phyloP scores from a whole-genome alignment of 2,797 vertebrate genomes.

The Nyctalus aviator region DNA sequence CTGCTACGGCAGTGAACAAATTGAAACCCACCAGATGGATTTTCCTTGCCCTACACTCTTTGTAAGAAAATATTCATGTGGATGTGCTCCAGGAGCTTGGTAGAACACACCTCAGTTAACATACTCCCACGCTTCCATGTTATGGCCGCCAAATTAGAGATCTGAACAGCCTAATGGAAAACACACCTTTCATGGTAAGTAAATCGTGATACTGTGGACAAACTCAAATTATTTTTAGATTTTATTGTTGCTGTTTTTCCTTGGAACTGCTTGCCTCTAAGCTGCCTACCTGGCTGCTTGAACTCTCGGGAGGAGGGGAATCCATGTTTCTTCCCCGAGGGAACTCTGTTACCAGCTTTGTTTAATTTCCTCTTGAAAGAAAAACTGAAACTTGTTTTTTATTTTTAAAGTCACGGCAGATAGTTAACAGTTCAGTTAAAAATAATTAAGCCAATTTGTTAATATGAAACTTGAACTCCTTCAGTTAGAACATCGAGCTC shows the following conservation, averaged over 20 bases:
- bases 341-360: constrained; percentile 66
- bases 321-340: constrained; percentile 70
- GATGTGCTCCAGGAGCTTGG: constrained; percentile 73
- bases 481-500: constrained; percentile 66
- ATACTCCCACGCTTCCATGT: constrained; percentile 77
- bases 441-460: constrained; percentile 85
- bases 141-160: constrained; percentile 82
- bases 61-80: constrained; percentile 78
- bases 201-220: constrained; percentile 71
- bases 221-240: constrained; percentile 16
- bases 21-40: constrained; percentile 57
- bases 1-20: constrained; percentile 16
- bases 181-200: constrained; percentile 76
- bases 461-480: constrained; percentile 81
- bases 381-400: constrained; percentile 79
- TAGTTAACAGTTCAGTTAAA: constrained; percentile 83
- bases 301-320: constrained; percentile 70
- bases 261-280: constrained; percentile 80
- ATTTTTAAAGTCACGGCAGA: constrained; percentile 57
- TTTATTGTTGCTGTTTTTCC: background rate
- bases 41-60: constrained; percentile 73
- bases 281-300: constrained; percentile 77
- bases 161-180: constrained; percentile 78
- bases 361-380: constrained; percentile 84
- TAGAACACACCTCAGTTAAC: constrained; percentile 81